Percentiles rank a stretch among this genome's conserved stretches.
Evolutionary conservation across 2,888 invertebrate genomes (phyloP).

Genomic region (Ectemnius lituratus): DNA sequence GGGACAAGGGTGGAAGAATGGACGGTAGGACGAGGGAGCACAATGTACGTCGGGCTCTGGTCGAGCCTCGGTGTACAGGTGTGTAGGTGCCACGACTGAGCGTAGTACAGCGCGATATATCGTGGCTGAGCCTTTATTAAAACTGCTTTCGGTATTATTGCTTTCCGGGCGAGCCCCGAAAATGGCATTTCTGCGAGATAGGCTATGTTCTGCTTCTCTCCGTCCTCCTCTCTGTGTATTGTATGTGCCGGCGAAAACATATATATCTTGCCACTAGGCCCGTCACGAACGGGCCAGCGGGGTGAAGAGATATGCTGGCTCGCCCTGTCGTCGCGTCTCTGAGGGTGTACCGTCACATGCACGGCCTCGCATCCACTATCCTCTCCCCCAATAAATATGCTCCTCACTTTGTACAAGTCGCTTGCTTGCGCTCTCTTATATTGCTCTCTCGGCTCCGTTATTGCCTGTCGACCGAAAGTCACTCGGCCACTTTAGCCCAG

Average conservation of each 20-base stretch:
- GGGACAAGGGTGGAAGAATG: conserved; percentile 53
- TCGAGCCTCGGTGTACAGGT: conserved; percentile 21
- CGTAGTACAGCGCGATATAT: conserved; percentile 58
- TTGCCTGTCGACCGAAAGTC: conserved; percentile 51
- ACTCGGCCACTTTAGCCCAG: conserved; percentile 42
- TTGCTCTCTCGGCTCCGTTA: conserved; percentile 47
- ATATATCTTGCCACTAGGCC: conserved; percentile 1
- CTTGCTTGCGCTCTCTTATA: conserved; percentile 52
- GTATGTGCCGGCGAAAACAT: conserved; percentile 45
- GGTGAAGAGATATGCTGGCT: too few relatives aligned
- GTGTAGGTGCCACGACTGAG: too few relatives aligned
- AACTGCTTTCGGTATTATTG: conserved; percentile 70
- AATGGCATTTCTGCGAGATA: conserved; percentile 67
- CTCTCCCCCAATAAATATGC: conserved; percentile 59
- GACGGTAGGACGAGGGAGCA: conserved; percentile 57
- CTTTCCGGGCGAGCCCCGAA: conserved; percentile 67
- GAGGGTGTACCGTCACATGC: conserved; percentile 41
- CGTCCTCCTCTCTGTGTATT: neutral
- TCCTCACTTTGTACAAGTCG: conserved; percentile 63
- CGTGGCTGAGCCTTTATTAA: conserved; percentile 68
- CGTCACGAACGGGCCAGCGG: conserved; percentile 33
- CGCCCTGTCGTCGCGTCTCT: conserved; percentile 21
- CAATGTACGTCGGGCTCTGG: conserved; percentile 25
- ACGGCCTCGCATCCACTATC: conserved; percentile 23
- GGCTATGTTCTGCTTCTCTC: conserved; percentile 38